These are phyloP conservation scores for Nyctibius grandis DNA, from an alignment of 2,797 vertebrate genomes.

Conservation along the genomic window DNA sequence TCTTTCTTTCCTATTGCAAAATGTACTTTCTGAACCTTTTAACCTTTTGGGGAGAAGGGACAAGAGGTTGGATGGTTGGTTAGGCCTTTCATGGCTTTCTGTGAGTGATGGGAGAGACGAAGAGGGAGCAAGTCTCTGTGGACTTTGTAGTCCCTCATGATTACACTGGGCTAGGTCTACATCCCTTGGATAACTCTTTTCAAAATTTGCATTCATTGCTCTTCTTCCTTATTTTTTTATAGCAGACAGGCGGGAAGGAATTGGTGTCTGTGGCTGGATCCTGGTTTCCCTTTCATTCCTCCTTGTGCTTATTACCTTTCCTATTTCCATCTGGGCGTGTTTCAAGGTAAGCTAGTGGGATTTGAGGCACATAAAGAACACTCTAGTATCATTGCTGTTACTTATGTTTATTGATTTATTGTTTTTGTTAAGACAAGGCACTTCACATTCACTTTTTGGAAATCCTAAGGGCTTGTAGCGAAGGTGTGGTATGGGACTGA, in stretches of 20 bases:
- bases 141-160: not conserved
- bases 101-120: not conserved
- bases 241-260: slow-evolving; percentile 70
- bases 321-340: slow-evolving; percentile 84
- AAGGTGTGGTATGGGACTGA: not conserved
- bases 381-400: not conserved
- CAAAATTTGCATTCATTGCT: not conserved
- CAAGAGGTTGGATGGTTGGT: not conserved
- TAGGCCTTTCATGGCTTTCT: not conserved
- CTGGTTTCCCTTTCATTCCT: slow-evolving; percentile 78
- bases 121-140: not conserved
- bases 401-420: not conserved
- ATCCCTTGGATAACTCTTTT: not conserved
- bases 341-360: slow-evolving; percentile 79
- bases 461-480: not conserved
- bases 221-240: not conserved
- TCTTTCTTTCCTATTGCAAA: not conserved
- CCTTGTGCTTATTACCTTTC: slow-evolving; percentile 77
- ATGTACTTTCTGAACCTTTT: not conserved
- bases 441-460: not conserved
- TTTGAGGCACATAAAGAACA: not conserved
- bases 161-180: not conserved
- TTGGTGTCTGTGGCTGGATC: slow-evolving; percentile 82
- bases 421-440: not conserved
- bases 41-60: not conserved